Conservation (phyloP, 2,113 vertebrate genomes). For the Conger conger region DNA sequence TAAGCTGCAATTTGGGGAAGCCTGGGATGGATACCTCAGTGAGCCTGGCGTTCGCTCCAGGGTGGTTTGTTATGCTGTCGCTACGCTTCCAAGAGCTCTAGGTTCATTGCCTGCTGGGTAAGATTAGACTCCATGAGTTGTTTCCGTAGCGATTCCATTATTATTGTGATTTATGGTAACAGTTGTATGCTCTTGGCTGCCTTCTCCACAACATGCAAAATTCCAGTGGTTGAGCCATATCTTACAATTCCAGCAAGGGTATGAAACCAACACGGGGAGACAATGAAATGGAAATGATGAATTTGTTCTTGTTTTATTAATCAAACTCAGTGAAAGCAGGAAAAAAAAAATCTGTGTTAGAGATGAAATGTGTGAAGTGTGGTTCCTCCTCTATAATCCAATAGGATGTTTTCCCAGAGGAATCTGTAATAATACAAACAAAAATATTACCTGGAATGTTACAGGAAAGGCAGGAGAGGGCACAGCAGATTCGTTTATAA, state of each 20-base stretch:
- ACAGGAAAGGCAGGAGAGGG: no score
- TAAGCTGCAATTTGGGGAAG: background rate
- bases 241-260: background rate
- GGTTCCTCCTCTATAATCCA: no score
- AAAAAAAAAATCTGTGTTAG: background rate
- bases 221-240: background rate
- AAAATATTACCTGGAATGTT: no score
- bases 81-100: background rate
- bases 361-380: background rate
- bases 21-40: background rate
- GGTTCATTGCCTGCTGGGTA: background rate
- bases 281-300: background rate
- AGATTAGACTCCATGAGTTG: slow-evolving; percentile 1
- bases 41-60: background rate
- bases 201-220: background rate
- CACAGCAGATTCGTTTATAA: no score
- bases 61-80: background rate
- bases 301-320: background rate
- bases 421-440: no score
- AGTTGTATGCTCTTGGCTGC: background rate
- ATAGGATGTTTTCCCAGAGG: no score
- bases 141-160: background rate
- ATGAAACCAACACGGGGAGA: background rate
- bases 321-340: background rate
- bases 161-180: background rate